Evolutionary conservation across 35 echinoderm and acorn worm genomes (phyloP).

Genomic region (Heliocidaris erythrogramma): DNA sequence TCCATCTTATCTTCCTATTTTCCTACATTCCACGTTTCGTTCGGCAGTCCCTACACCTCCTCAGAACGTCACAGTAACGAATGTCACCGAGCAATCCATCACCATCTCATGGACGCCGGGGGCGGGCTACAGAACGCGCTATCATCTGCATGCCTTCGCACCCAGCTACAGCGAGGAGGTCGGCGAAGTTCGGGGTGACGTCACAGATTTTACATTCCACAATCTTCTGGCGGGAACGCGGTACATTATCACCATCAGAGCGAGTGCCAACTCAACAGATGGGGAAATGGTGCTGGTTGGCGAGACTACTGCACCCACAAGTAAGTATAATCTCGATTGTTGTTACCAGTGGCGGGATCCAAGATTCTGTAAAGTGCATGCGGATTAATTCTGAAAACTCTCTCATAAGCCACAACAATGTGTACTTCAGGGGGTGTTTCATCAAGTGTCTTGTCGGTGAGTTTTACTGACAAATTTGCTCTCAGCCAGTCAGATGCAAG

Average conservation of each 20-base stretch:
- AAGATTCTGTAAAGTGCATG: no score
- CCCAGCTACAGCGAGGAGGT: neutral
- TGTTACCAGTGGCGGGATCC: no score
- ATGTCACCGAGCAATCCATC: conserved; percentile 14
- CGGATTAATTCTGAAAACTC: no score
- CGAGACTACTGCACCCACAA: neutral
- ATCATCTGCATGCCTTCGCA: neutral
- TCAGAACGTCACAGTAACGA: conserved; percentile 10
- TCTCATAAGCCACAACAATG: no score
- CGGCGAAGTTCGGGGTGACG: neutral
- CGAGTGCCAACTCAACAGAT: neutral
- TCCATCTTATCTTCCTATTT: no score
- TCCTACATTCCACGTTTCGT: neutral
- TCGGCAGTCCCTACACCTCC: conserved; percentile 20
- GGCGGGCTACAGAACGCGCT: neutral
- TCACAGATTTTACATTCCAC: conserved; percentile 37
- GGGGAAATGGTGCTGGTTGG: neutral
- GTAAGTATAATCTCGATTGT: neutral
- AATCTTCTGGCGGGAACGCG: conserved; percentile 19
- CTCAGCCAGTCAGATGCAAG: no score
- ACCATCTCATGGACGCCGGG: conserved; percentile 32
- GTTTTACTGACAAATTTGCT: no score
- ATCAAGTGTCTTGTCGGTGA: no score
- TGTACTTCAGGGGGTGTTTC: no score
- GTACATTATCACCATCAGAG: conserved; percentile 37